A percentile compares a stretch with the other conserved stretches of the same genome.
These are phyloP conservation scores for Otus scops DNA, from an alignment of 2,797 vertebrate genomes.

Conservation along the genomic window DNA sequence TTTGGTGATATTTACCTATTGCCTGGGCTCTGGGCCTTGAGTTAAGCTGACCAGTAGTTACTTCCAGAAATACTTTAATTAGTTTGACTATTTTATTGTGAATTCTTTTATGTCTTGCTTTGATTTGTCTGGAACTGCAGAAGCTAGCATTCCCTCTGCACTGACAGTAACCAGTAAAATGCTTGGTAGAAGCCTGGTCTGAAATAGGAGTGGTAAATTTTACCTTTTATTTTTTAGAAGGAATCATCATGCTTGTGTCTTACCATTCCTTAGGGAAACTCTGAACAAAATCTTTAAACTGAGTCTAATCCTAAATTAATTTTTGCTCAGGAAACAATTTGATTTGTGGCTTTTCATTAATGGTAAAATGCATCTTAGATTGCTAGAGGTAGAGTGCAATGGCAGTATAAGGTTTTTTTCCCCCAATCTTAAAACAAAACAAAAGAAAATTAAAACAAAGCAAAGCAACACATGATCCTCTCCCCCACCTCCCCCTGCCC, in stretches of 20 bases:
- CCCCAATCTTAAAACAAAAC: neutral
- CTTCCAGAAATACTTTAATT: neutral
- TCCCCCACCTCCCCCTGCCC: rapidly evolving
- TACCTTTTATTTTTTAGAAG: neutral
- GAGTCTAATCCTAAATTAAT: neutral
- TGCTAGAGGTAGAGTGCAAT: neutral
- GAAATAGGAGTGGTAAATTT: neutral
- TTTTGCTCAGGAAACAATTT: neutral
- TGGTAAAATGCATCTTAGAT: neutral
- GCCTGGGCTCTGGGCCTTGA: rapidly evolving
- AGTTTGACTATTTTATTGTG: neutral
- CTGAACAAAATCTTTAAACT: neutral
- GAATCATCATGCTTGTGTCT: neutral
- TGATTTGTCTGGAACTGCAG: neutral
- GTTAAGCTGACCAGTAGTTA: neutral
- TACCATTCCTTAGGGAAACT: neutral
- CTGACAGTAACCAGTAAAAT: neutral
- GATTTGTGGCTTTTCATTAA: neutral
- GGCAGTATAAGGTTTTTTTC: rapidly evolving
- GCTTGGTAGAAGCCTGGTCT: neutral
- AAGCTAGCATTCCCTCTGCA: neutral
- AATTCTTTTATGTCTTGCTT: neutral
- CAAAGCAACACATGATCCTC: rapidly evolving
- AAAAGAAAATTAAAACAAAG: neutral
- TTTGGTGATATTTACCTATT: neutral